Base-by-base conservation (phyloP, 2,113 vertebrate genomes). In the Paratilapia polleni region DNA sequence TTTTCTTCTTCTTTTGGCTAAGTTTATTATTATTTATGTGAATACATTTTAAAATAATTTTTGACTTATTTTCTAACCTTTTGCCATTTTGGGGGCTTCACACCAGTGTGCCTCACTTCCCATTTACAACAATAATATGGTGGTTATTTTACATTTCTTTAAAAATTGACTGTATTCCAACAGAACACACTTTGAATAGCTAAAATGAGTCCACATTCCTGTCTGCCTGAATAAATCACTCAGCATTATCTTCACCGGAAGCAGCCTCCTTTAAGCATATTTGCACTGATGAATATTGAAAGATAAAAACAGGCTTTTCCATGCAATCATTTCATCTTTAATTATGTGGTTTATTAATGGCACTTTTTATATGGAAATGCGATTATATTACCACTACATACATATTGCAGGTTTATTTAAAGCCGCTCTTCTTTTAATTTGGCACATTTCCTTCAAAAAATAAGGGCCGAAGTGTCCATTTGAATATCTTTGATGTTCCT, bases 291-390 rank as follows among this genome's bases (percentile, higher is more conserved):
- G 92, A 86, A 93, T 89, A 91, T 88, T 94, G 86, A 88, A 81
- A 92, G 93, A 95, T 94, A 91, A 91, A 85, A 83, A 81, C 1
- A 6, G 57, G 57, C 77, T 84, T 90, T 90, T 91, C 88, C 76
- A 80, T 89, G 90, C 83, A 93, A 95, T 95, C 94, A 91, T 87
- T 92, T 91, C 89, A 95, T 95, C 95, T 95, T 95, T 95, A 91
- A 95, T 95, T 95, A 94, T 68, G 87, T 80, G 82, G 83, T 89
- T 90, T 93, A 95, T 93, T 92, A 91, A 92, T 86, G 75, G 14
- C 73, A 83, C 91, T 88, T 94, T 94, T 93, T 94, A 93, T 93
- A 92, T 93, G 92, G 62, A 92, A 93, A 94, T 95, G 73, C 38
- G 68, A 89, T 88, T 75, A 88, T 89, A 93, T 92, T 86, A 90